Percentiles rank a stretch among this genome's conserved stretches.
Evolutionary conservation across 2,888 invertebrate species (phyloP).

Genomic region (Stenodema calcarata): DNA sequence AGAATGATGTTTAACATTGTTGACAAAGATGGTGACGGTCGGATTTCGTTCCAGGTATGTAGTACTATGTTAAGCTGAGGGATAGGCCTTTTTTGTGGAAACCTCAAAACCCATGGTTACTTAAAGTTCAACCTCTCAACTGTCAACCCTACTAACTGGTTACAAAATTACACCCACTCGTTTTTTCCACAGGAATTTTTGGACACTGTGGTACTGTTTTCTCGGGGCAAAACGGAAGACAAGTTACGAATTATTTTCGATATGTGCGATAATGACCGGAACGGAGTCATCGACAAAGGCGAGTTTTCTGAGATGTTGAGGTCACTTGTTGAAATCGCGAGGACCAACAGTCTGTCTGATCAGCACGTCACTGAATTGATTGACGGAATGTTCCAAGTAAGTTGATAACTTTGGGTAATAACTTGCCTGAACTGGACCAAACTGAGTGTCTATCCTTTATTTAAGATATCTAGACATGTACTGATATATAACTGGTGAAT

Average conservation of each 20-base stretch:
- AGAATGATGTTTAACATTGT: conserved; percentile 98
- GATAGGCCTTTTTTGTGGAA: no score
- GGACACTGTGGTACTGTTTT: conserved; percentile 90
- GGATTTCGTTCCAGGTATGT: conserved; percentile 86
- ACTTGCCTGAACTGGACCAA: no score
- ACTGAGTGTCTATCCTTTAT: no score
- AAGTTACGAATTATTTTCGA: conserved; percentile 93
- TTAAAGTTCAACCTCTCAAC: no score
- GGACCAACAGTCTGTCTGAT: conserved; percentile 88
- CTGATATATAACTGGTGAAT: no score
- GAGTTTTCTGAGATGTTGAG: conserved; percentile 93
- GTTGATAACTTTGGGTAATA: conserved; percentile 51
- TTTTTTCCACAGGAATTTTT: conserved; percentile 76
- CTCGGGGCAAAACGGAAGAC: conserved; percentile 90
- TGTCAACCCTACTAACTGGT: no score
- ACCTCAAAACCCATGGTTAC: no score
- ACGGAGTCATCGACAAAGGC: conserved; percentile 91
- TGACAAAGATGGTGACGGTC: conserved; percentile 90
- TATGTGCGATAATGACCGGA: conserved; percentile 95
- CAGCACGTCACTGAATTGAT: conserved; percentile 91
- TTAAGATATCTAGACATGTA: no score
- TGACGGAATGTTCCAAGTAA: conserved; percentile 89
- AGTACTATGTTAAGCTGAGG: not conserved
- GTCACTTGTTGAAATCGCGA: conserved; percentile 89
- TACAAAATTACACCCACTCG: no score